Base-by-base conservation (phyloP, 1,140 invertebrate genomes). In the Drosophila melanica region DNA sequence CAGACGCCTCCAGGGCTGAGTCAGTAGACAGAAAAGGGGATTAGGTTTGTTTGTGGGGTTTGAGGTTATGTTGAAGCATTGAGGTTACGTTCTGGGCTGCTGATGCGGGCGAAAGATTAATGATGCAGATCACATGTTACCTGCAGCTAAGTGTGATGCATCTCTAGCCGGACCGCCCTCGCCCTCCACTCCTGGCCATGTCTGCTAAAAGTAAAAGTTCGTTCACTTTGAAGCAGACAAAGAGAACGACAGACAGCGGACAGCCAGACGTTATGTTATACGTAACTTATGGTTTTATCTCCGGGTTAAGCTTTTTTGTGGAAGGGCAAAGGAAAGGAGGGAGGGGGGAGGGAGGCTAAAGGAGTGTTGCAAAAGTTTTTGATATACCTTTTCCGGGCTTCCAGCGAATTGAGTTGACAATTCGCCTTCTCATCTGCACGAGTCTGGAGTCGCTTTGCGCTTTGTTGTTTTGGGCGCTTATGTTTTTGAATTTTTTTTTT, bases 181-280 rank as follows among this genome's bases (percentile, higher is more conserved):
- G 8, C n/a, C 18, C 6, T 18, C 4, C 11, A 23, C 4, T 9
- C 8, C 33, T 8, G 10, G 7, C 9, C n/a, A 8, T 39, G 76
- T 66, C 68, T 57, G 54, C 51, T 35, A 74, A 86, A 86, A 78
- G 77, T 81, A 77, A 86, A 86, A 86, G 75, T 86, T 86, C 77
- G 81, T 86, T 86, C 82, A 86, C 81, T 78, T 75, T 64, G 60
- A 71, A 39, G 33, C 12, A 44, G 54, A 45, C 54, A 33, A 55
- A 11, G 10, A 18, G 44, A 57, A 18, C 12, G n/a, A 37, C 30
- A 53, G 62, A 20, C 47, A 16, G 35, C 12, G 20, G 27, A 33
- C 12, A 66, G 35, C 12, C 47, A 41, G 39, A 59, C 44, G 63
- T 69, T 69, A 50, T 47, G 58, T 68, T 51, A 51, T 69, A 54